Base-by-base conservation (phyloP, 2,113 vertebrate genomes). In the Sinocyclocheilus rhinocerous region DNA sequence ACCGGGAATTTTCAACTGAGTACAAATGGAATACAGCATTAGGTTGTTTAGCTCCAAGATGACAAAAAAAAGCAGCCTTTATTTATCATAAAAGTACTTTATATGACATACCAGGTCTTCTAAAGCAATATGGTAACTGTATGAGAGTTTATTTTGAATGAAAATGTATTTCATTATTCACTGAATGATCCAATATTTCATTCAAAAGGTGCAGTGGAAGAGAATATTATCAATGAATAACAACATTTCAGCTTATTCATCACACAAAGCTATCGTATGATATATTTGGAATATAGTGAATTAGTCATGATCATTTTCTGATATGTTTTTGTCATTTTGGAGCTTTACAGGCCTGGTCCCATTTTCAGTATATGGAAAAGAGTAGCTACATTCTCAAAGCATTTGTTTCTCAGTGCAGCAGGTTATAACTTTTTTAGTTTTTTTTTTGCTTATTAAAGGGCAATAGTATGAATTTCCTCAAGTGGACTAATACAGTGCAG, bases 401-500 rank as follows among this genome's bases (percentile, higher is more conserved):
- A 76, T 24, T 75, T 76, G 72, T 57, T 36, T 57, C 52, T 12
- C 50, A 13, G 52, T 22, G 26, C 52, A 59, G 16, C 50, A 48
- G 39, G 45, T 73, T 57, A 20, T 57, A 83, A 70, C 67, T 83
- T 73, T 83, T 73, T 26, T 57, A 50, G 61, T 42, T 73, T 57
- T 15, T 57, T 15, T 4, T 42, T 73, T 33, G 2, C 50, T 57
- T 59, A 72, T 12, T 33, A 77, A 72, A 72, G 8, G 22, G 16
- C 26, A 57, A 83, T 70, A 55, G 61, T 73, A 36, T 73, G 77
- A 29, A 87, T 89, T 88, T 88, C 90, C 89, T 92, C 88, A 92
- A 92, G 69, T 87, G 91, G 87, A 93, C 90, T 88, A 91, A 86
- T 88, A 39, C 50, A 83, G 81, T 83, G 45, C 81, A 90, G 94